Evolutionary conservation across 2,797 vertebrate genomes (phyloP), one percentile per base, ranked within the genome.

Genomic region (Atherinosoma microstoma): DNA sequence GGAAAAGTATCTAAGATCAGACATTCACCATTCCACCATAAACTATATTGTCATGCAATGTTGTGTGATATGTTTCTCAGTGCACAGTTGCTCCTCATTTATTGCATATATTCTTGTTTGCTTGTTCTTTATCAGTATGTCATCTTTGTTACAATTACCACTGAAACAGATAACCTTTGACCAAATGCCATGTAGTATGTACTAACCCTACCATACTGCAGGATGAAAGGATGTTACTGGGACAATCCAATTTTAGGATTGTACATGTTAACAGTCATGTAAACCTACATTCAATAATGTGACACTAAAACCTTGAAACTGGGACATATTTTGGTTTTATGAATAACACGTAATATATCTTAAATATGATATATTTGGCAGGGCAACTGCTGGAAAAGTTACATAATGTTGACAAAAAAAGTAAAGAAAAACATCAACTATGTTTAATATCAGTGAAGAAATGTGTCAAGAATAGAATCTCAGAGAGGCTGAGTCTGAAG

Each of bases 161-260:
- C 74, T 76, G 82, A 82, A 78, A 68, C 67, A 65, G 70, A 67
- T 79, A 82, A 81, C 75, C 80, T 76, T 38, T 78, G 64, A 63
- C 76, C 70, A 27, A 27, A 51, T 66, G 73, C 60, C 69, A 64
- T 36, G 24, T n/a, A 42, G 67, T 75, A 53, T 40, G 38, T 16
- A 16, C 38, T 11, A 13, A 40, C 32, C 22, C 66, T 49, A 59
- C 45, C 49, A 24, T 64, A 70, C 74, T 67, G 70, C 54, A 80
- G 67, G 71, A 42, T 64, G 30, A 22, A 64, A 67, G 58, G 49
- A 58, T 64, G 58, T 71, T 64, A 32, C 18, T 76, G 67, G 40
- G 62, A 18, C 30, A 67, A 29, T 18, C 2, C 6, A 10, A 3
- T 42, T 32, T 29, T 29, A 56, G 6, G 27, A 6, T 36, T 6